Conservation (phyloP, 2,797 vertebrate species). For the Emydoidea blandingii region DNA sequence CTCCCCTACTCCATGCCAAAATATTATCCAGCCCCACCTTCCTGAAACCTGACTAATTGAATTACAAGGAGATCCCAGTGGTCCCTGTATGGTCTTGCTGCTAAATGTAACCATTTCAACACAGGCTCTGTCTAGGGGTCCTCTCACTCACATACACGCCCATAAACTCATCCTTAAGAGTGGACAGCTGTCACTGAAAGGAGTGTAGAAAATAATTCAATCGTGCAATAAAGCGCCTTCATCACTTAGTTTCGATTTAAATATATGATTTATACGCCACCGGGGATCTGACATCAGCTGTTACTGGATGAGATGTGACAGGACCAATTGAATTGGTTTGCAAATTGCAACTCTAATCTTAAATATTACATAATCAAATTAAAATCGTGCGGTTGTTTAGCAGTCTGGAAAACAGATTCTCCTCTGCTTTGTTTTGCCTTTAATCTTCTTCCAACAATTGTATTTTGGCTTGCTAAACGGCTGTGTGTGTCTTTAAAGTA, state of each 20-base stretch:
- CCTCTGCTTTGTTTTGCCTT: background rate
- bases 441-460: background rate
- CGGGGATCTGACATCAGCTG: constrained; percentile 7
- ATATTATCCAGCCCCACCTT: constrained; percentile 81
- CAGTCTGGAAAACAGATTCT: background rate
- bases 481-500: constrained; percentile 3
- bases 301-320: background rate
- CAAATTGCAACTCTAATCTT: background rate
- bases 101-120: constrained; percentile 72
- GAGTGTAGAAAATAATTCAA: background rate
- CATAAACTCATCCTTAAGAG: background rate
- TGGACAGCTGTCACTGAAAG: background rate
- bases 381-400: background rate
- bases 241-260: background rate
- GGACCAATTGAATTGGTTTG: background rate
- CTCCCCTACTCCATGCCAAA: constrained; percentile 66
- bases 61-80: constrained; percentile 84
- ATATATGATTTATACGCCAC: background rate
- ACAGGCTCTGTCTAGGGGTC: constrained; percentile 10
- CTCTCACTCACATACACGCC: background rate
- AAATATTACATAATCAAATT: background rate
- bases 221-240: background rate
- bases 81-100: constrained; percentile 63
- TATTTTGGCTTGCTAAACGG: background rate
- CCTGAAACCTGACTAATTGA: constrained; percentile 90